Evolutionary conservation across 2,888 invertebrate species (phyloP).

Genomic region (Spilarctia lutea): DNA sequence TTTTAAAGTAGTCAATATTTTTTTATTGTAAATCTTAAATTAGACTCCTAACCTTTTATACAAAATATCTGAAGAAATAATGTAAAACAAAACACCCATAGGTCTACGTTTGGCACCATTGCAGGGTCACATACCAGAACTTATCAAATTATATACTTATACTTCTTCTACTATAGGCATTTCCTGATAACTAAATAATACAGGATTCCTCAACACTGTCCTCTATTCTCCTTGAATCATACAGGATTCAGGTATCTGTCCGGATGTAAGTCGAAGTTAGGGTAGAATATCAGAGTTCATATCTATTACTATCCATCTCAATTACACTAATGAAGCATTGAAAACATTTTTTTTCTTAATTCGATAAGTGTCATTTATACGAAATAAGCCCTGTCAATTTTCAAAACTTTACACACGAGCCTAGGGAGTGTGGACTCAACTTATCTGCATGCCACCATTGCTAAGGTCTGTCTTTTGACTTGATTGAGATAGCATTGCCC

Average conservation of each 20-base stretch:
- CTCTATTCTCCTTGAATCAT: not conserved
- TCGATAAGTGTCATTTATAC: too few species aligned
- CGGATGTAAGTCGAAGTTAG: too few species aligned
- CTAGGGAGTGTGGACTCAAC: not conserved
- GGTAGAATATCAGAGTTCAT: not conserved
- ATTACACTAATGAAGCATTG: not conserved
- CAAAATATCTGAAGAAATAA: too few species aligned
- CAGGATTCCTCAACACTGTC: not conserved
- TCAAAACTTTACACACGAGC: too few species aligned
- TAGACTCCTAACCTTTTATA: too few species aligned
- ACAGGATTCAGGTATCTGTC: not conserved
- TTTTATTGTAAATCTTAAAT: too few species aligned
- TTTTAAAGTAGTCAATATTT: too few species aligned
- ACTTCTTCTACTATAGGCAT: too few species aligned
- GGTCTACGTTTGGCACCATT: not conserved
- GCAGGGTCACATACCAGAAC: not conserved
- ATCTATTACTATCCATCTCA: not conserved
- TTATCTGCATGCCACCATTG: not conserved
- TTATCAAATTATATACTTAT: too few species aligned
- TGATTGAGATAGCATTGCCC: not conserved
- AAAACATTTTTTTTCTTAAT: too few species aligned
- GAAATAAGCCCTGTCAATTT: too few species aligned
- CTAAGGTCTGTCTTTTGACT: not conserved
- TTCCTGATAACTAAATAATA: not conserved
- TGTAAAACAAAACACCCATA: too few species aligned